phyloP scores from a whole-genome alignment of 1,140 invertebrate species.

The Brachionus plicatilis region DNA sequence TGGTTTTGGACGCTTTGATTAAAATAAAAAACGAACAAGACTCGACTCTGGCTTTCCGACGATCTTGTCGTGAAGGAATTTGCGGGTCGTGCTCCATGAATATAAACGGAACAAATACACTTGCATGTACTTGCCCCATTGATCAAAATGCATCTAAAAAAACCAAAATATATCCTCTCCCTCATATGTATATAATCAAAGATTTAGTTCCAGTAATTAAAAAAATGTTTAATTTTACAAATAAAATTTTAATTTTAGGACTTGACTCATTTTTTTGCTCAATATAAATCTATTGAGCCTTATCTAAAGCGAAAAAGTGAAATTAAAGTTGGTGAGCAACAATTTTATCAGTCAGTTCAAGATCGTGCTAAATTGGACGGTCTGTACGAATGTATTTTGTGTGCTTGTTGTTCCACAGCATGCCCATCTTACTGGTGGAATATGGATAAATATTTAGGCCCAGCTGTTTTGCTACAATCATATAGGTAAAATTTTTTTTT shows the following conservation, averaged over 20 bases:
- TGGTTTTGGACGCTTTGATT: constrained; percentile 93
- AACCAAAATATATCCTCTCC: constrained; percentile 85
- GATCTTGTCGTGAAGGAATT: constrained; percentile 89
- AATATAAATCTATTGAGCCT: constrained; percentile 88
- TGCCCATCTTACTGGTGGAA: constrained; percentile 99
- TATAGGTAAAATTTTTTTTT: constrained; percentile 52
- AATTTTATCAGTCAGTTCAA: constrained; percentile 78
- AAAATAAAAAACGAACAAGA: constrained; percentile 98
- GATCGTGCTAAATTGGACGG: constrained; percentile 89
- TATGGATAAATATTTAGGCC: constrained; percentile 87
- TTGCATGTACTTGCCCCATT: constrained; percentile 90
- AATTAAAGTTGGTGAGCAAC: constrained; percentile 65
- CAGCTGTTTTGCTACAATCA: constrained; percentile 83
- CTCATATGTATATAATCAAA: constrained; percentile 97
- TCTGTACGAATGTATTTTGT: constrained; percentile 92
- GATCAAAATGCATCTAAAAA: constrained; percentile 71
- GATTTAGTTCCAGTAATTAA: constrained; percentile 75
- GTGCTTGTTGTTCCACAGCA: constrained; percentile 91
- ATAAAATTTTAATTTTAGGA: constrained; percentile 57
- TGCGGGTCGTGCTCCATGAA: constrained; percentile 99
- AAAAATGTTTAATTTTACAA: constrained; percentile 40
- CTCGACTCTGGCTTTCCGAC: constrained; percentile 86
- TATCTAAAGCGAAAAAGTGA: constrained; percentile 75
- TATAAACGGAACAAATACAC: constrained; percentile 87
- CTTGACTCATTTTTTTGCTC: constrained; percentile 86